Base-by-base conservation (phyloP, 92 coral and sea anemone genomes). In the Phenganax subtilis region DNA sequence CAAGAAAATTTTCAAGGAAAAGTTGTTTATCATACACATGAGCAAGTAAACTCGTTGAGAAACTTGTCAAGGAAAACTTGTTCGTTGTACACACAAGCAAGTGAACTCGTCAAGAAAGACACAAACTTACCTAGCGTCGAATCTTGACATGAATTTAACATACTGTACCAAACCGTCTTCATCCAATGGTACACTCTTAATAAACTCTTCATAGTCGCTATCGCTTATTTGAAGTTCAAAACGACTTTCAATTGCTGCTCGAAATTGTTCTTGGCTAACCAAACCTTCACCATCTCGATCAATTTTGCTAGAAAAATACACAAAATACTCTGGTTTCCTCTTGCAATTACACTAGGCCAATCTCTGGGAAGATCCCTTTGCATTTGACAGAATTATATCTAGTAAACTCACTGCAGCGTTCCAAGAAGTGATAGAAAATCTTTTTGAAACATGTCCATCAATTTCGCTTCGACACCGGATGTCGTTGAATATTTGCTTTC, bases 191-290 rank as follows among this genome's bases (percentile, higher is more conserved):
- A 96, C 88, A 75, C 68, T 65, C 54, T 85, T 88, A 51, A 96
- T 85, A 59, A 96, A 93, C 10, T 81, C 72, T 0, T 90, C 97
- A 58, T 81, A 96, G 20, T 92, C 99, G 47, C 87, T 90, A 31
- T 96, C 99, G 9, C 85, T 79, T 93, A 96, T 96, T 54, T 86
- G 87, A 77, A 96, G 87, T 59, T 96, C 97, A 80, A 96, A 96
- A 8, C 99, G 93, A 71, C 99, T 97, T 80, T 96, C 99, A 54
- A 96, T 83, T 64, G 99, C 99, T 31, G 99, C 99, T 75, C 99
- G 93, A 85, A 96, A 96, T 88, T 96, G 99, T 28, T 96, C 97
- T 60, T 96, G 99, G 20, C 91, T 96, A 15, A 96, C 87, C 63
- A 90, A 73, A 28, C 99, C 97, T 28, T 85, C 64, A 57, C 92